Conservation (phyloP, 2,888 invertebrate genomes). For the Tinea pellionella region DNA sequence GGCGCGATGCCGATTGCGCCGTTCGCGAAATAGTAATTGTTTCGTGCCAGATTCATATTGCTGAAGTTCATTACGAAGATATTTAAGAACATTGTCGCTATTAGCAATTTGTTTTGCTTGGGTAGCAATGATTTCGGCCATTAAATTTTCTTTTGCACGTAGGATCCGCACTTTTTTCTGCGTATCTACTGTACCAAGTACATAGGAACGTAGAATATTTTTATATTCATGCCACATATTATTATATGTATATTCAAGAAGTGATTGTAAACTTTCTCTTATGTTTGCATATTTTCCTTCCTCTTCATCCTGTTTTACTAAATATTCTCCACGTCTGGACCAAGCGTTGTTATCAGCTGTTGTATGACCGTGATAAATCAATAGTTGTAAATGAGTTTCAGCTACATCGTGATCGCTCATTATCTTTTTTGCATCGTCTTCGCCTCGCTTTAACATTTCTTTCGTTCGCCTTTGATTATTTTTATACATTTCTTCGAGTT, state of each 20-base stretch:
- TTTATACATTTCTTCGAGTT: conserved; percentile 40
- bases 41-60: conserved; percentile 57
- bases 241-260: conserved; percentile 46
- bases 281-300: conserved; percentile 36
- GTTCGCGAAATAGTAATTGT: conserved; percentile 52
- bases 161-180: conserved; percentile 51
- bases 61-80: conserved; percentile 42
- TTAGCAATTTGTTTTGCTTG: conserved; percentile 53
- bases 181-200: conserved; percentile 46
- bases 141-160: conserved; percentile 49
- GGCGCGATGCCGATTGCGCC: conserved; percentile 44
- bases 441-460: conserved; percentile 32
- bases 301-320: conserved; percentile 57
- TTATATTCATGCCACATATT: conserved; percentile 53
- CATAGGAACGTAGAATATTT: conserved; percentile 42
- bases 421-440: conserved; percentile 31
- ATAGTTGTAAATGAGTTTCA: conserved; percentile 51
- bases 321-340: conserved; percentile 49
- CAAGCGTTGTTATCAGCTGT: conserved; percentile 43
- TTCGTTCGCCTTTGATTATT: conserved; percentile 37
- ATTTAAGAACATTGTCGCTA: conserved; percentile 43
- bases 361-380: conserved; percentile 44
- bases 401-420: conserved; percentile 40
- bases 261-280: conserved; percentile 45
- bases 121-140: conserved; percentile 57